Evolutionary conservation across 2,113 vertebrate genomes (phyloP), one percentile per base, ranked within the genome.

Genomic region (Smithornis capensis): DNA sequence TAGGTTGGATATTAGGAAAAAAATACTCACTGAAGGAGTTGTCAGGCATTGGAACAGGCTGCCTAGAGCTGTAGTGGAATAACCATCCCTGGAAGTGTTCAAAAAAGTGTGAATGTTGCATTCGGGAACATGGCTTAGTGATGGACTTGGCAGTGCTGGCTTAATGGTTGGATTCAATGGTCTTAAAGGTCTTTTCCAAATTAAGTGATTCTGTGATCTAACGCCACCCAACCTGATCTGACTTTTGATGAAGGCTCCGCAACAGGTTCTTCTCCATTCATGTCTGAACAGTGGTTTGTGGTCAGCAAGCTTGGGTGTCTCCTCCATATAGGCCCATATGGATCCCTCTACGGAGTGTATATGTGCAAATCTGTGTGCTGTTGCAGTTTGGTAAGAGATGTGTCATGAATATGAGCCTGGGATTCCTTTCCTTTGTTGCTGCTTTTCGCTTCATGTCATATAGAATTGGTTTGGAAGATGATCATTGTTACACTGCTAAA

Each of bases 101-200:
- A 23, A 0, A 60, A 25, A 45, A 0, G 0, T 40, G 53, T 55
- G 27, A 25, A 2, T 33, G 31, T 49, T 17, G 40, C 19, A 35
- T 18, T 74, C 13, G 22, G 28, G 14, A 17, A 22, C 7, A 1
- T 35, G 45, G 45, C 22, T 47, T 37, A 53, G n/a, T 60, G 59
- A 16, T 40, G 3, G 14, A 27, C 25, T 67, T 85, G 3, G 23
- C 45, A 53, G 29, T 73, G 59, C 52, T 67, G n/a, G 21, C 5
- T 65, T 67, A 33, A 6, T 7, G 3, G 8, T 28, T 65, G 68
- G 21, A 24, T 5, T 74, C 9, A 2, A 1, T 21, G 29, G 42
- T 80, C n/a, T 55, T 37, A 27, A 35, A 42, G 38, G 13, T 57
- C 27, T 55, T 91, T 19, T 65, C 37, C 56, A 42, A 49, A 35